phyloP scores from a whole-genome alignment of 2,797 vertebrate genomes.

The Hyperoplus immaculatus region DNA sequence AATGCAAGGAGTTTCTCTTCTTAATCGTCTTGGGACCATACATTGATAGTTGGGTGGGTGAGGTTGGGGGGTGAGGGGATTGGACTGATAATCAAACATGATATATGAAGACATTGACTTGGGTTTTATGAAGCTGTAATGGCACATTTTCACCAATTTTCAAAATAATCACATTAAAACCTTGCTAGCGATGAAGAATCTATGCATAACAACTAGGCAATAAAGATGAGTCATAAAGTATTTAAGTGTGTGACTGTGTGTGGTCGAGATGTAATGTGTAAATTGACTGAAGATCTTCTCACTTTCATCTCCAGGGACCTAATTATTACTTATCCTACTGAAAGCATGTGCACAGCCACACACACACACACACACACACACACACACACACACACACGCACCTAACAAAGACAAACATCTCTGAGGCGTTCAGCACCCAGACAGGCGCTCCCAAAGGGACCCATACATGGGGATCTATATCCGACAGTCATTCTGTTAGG shows the following conservation, averaged over 20 bases:
- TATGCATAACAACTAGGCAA: slow-evolving; percentile 33
- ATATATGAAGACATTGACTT: not conserved
- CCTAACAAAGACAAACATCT: slow-evolving; percentile 65
- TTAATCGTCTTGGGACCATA: not conserved
- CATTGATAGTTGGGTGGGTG: not conserved
- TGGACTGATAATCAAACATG: not conserved
- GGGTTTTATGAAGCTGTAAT: not conserved
- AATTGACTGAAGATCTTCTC: slow-evolving; percentile 50
- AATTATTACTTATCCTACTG: slow-evolving; percentile 63
- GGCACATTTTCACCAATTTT: not conserved
- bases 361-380: not conserved
- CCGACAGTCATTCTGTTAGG: slow-evolving; percentile 7
- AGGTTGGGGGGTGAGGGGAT: not conserved
- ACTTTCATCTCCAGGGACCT: slow-evolving; percentile 65
- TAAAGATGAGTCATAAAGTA: slow-evolving; percentile 32
- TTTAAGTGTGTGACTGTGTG: slow-evolving; percentile 33
- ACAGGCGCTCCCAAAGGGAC: slow-evolving; percentile 59
- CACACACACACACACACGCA: slow-evolving; percentile 20
- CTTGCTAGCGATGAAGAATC: not conserved
- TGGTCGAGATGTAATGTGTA: slow-evolving; percentile 35
- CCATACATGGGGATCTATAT: slow-evolving; percentile 31
- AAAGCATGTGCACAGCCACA: slow-evolving; percentile 18
- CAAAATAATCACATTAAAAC: not conserved
- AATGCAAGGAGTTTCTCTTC: not conserved
- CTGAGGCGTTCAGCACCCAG: slow-evolving; percentile 62